Conservation (phyloP, 2,113 vertebrate species). For the Zapus hudsonius region DNA sequence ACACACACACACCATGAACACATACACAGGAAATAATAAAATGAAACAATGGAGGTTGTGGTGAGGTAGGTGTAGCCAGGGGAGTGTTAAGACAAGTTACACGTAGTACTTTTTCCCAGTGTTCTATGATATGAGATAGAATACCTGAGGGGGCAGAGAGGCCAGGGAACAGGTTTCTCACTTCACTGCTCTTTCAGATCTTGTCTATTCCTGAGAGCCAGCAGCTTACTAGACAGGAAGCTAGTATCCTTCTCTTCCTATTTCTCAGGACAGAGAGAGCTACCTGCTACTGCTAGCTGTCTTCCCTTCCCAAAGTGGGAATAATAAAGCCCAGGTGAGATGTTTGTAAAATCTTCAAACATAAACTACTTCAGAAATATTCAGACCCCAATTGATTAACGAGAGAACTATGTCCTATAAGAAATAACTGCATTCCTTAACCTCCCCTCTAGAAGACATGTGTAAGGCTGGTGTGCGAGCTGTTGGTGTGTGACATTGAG, state of each 20-base stretch:
- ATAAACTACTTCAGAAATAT: neutral
- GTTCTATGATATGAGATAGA: neutral
- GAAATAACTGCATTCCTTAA: neutral
- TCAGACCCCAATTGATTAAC: neutral
- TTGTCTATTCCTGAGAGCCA: neutral
- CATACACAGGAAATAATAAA: too few species aligned
- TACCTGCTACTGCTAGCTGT: neutral
- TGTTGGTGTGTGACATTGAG: neutral
- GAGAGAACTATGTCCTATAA: neutral
- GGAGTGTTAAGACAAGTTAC: too few species aligned
- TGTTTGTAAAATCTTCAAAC: slow-evolving; percentile 9
- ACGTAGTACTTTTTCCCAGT: neutral
- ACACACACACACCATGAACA: too few species aligned
- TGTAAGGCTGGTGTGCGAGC: neutral
- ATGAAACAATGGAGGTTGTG: too few species aligned
- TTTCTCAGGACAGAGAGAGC: neutral
- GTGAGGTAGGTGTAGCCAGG: neutral
- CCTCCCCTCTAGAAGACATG: neutral
- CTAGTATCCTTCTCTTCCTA: neutral
- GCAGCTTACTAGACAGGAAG: neutral
- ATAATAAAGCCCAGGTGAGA: neutral
- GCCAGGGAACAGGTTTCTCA: neutral
- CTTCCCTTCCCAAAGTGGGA: neutral
- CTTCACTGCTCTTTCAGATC: neutral
- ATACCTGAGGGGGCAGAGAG: neutral